Evolutionary conservation across 2,888 invertebrate species (phyloP).

Genomic region (Mylabris sibirica): DNA sequence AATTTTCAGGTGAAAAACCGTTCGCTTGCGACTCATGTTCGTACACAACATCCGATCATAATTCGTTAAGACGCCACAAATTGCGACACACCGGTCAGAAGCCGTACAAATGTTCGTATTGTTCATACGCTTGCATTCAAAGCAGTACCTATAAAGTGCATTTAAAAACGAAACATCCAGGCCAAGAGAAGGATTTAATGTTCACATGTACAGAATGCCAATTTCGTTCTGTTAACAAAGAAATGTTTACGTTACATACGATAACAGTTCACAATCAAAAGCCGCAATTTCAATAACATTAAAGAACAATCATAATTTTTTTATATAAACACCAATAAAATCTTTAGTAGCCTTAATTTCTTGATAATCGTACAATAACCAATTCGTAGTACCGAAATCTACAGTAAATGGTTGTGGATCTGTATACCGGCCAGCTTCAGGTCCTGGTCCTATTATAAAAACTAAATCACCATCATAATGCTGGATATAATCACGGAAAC

Average conservation of each 20-base stretch:
- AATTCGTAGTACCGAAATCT: slow-evolving; percentile 61
- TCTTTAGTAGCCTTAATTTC: slow-evolving; percentile 71
- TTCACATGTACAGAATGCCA: slow-evolving; percentile 69
- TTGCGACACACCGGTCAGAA: slow-evolving; percentile 78
- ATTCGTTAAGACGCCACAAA: slow-evolving; percentile 81
- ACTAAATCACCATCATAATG: slow-evolving; percentile 71
- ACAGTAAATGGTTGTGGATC: slow-evolving; percentile 74
- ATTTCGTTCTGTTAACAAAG: slow-evolving; percentile 71
- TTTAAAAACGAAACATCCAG: slow-evolving; percentile 80
- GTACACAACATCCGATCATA: slow-evolving; percentile 80
- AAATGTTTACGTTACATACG: slow-evolving; percentile 67
- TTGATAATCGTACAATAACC: slow-evolving; percentile 66
- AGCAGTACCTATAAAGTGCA: slow-evolving; percentile 81
- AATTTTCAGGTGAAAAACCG: slow-evolving; percentile 73
- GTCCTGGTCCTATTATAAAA: slow-evolving; percentile 77
- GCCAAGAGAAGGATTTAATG: slow-evolving; percentile 68
- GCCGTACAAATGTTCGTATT: slow-evolving; percentile 80
- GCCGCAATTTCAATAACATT: slow-evolving; percentile 49
- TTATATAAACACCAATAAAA: slow-evolving; percentile 70
- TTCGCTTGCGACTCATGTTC: slow-evolving; percentile 78
- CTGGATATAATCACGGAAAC: slow-evolving; percentile 73
- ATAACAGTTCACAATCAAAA: slow-evolving; percentile 63
- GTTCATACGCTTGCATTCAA: slow-evolving; percentile 82
- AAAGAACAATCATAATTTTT: slow-evolving; percentile 24
- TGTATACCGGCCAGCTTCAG: slow-evolving; percentile 70